phyloP scores from a whole-genome alignment of 2,888 invertebrate species.

The Thymelicus sylvestris region DNA sequence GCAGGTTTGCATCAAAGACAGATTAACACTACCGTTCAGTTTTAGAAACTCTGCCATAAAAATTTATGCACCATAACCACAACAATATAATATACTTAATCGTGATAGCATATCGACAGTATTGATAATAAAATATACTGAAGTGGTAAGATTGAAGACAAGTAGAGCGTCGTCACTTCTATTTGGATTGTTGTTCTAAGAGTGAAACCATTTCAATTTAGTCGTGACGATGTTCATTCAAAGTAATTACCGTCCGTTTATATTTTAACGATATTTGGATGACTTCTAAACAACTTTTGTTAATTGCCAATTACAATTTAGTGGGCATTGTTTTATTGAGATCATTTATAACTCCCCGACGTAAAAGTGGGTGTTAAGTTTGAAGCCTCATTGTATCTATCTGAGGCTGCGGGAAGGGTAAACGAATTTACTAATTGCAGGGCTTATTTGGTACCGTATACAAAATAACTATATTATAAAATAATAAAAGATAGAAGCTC shows the following conservation, averaged over 20 bases:
- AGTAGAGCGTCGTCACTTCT: too few relatives aligned
- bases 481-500: too few relatives aligned
- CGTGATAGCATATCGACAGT: too few relatives aligned
- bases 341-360: background rate
- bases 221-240: conserved; percentile 6
- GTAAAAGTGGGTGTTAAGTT: background rate
- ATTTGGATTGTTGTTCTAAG: background rate
- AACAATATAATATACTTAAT: too few relatives aligned
- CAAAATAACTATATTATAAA: background rate
- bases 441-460: background rate
- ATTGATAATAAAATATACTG: too few relatives aligned
- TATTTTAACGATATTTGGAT: conserved; percentile 19
- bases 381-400: background rate
- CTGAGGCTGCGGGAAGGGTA: background rate
- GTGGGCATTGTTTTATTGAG: conserved; percentile 11
- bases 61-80: too few relatives aligned
- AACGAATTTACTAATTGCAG: background rate
- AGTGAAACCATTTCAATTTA: conserved; percentile 10
- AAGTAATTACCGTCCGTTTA: conserved; percentile 15
- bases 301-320: conserved; percentile 30
- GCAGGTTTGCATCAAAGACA: too few relatives aligned
- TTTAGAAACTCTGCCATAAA: too few relatives aligned
- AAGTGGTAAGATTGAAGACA: too few relatives aligned
- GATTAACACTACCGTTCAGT: too few relatives aligned
- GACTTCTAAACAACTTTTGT: conserved; percentile 17